Evolutionary conservation across 2,888 invertebrate genomes (phyloP).

Genomic region (Quadroppia sp.): DNA sequence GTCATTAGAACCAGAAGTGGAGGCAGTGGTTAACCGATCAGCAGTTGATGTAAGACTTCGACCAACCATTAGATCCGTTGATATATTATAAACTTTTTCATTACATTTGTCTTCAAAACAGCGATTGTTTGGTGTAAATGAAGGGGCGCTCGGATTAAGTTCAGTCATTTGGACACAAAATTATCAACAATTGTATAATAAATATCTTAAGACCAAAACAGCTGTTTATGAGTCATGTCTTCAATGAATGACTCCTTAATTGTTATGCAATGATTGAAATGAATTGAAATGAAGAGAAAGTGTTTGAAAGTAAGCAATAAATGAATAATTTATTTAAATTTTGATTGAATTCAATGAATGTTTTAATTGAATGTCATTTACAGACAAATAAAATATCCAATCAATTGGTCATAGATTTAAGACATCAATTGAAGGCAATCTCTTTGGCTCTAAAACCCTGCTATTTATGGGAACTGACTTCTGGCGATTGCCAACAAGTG

Average conservation of each 20-base stretch:
- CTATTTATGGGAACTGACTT: slow-evolving; percentile 38
- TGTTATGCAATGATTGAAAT: too few relatives aligned
- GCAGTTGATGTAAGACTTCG: not conserved
- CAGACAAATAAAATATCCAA: not conserved
- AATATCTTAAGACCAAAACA: not conserved
- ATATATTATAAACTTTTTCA: too few relatives aligned
- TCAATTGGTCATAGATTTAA: not conserved
- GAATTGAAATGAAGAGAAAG: too few relatives aligned
- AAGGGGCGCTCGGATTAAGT: not conserved
- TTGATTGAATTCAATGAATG: too few relatives aligned
- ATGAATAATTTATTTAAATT: too few relatives aligned
- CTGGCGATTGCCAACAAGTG: slow-evolving; percentile 27
- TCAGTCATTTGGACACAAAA: not conserved
- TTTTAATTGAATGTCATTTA: not conserved
- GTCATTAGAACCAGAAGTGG: not conserved
- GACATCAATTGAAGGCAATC: slow-evolving; percentile 8
- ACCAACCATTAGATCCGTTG: not conserved
- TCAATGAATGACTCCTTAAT: too few relatives aligned
- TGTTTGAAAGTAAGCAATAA: too few relatives aligned
- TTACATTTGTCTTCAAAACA: not conserved
- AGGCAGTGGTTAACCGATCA: not conserved
- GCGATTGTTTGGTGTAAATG: not conserved
- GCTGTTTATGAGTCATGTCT: too few relatives aligned
- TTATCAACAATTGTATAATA: not conserved
- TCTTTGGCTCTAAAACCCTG: slow-evolving; percentile 12